Evolutionary conservation across 2,888 invertebrate genomes (phyloP), one percentile per base, ranked within the genome.

Genomic region (Maniola hyperantus): DNA sequence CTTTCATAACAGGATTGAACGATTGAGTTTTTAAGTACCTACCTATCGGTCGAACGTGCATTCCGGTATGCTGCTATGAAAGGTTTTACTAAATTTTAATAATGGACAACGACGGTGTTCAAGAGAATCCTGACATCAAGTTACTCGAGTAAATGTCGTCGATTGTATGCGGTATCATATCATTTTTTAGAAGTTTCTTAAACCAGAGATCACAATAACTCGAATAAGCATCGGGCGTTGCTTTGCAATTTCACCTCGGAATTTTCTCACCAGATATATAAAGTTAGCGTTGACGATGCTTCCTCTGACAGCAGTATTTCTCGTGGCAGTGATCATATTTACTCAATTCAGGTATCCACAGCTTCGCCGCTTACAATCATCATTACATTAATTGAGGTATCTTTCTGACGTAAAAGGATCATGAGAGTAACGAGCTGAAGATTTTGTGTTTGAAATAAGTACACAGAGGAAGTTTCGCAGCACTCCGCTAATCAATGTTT

Each of bases 51-150:
- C 36, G 55, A 36, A 20, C 20, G 42, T 15, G 42, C 13, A 20
- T 18, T 42, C 39, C 57, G 42, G 57, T 42, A 42, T 42, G 39
- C 57, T 20, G 42, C 39, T 7, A 57, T 13, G 39, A 57, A 57
- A 57, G 57, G 57, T 57, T 57, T 57, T 57, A 20, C 18, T 42
- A 20, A 57, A 13, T 57, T 39, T 6, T 34, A 15, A 15, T 15
- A 54, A 54, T 36, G n/a, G 26, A 34, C 34, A 15, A 11, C 26
- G 18, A 6, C 26, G 50, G 50, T 50, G 18, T 50, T 50, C 20
- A 18, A 50, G 5, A 2, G 18, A 10, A 20, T 50, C 50, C 50
- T 20, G 18, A 15, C 7, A 18, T 50, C 15, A n/a, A 13, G 15
- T 15, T n/a, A 15, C 20, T 51, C 20, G 11, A 11, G 20, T 26